Evolutionary conservation across 2,888 invertebrate species (phyloP).

Genomic region (Protonemura montana): DNA sequence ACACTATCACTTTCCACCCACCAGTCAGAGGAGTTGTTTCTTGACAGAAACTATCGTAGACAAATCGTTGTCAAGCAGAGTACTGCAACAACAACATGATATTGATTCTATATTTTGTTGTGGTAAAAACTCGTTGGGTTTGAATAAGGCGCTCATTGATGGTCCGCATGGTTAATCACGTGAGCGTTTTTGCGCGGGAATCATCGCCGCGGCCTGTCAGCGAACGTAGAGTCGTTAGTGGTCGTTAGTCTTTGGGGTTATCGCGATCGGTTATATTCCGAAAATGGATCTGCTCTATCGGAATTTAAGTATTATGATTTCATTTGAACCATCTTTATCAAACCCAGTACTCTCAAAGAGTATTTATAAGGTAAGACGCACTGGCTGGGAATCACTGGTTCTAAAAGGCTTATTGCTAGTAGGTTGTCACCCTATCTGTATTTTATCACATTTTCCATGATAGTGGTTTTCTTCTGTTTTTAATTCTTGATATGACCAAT

Average conservation of each 20-base stretch:
- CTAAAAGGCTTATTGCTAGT: too few species aligned
- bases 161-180: background rate
- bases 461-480: too few species aligned
- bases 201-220: background rate
- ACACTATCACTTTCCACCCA: background rate
- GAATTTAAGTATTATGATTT: background rate
- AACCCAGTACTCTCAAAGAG: background rate
- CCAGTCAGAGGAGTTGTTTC: background rate
- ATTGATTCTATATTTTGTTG: conserved; percentile 12
- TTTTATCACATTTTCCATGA: too few species aligned
- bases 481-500: too few species aligned
- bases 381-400: too few species aligned
- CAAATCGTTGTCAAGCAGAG: background rate
- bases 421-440: too few species aligned
- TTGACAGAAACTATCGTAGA: background rate
- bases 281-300: background rate
- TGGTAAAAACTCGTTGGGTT: background rate
- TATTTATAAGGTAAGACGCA: background rate
- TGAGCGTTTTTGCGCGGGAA: background rate
- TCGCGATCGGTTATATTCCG: too few species aligned
- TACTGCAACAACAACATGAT: background rate
- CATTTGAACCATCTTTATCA: background rate
- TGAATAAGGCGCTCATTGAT: background rate
- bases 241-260: too few species aligned
- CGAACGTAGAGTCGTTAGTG: too few species aligned